Base-by-base conservation (phyloP, 2,888 invertebrate species). In the Drosophila maculinotata region DNA sequence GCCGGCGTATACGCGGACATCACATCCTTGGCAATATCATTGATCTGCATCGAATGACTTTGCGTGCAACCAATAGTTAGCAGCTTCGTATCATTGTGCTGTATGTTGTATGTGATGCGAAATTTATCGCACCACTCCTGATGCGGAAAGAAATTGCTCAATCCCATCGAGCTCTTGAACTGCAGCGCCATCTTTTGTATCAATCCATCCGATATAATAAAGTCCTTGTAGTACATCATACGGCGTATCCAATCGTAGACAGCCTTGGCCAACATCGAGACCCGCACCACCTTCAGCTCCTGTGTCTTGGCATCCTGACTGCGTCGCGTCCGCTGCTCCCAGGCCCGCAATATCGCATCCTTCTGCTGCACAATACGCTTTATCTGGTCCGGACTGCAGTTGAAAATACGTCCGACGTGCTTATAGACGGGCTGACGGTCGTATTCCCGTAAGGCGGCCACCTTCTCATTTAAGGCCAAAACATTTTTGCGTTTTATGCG, bases 141-240 rank as follows among this genome's bases (percentile, higher is more conserved):
- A 58, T 87, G 89, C 7, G 91, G 91, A 49, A 90, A 90, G 57
- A 90, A 90, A n/a, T 87, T 84, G 12, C 69, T 80, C 44, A 90
- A 26, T 2, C 89, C 87, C 87, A 90, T 88, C 9, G 83, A 85
- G 53, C 90, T 90, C 53, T 90, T 90, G 59, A 90, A 90, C 17
- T 90, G 90, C 45, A 91, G 41, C 0, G 90, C 89, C 87, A 90
- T 90, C 51, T 91, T 91, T 65, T 90, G 89, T 44, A 90, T 90
- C 0, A 90, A 80, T 0, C 90, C 90, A 41, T 90, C 89, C 20
- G 90, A 88, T 45, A 90, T 88, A 31, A 72, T 76, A 25, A 91
- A 89, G 41, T 90, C 90, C 64, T 89, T 90, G 53, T 90, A 90
- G 75, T 90, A 90, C 90, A 90, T 90, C 89, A 90, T 90, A 14